phyloP scores from a whole-genome alignment of 2,888 invertebrate genomes.

The Diaphora mendica region DNA sequence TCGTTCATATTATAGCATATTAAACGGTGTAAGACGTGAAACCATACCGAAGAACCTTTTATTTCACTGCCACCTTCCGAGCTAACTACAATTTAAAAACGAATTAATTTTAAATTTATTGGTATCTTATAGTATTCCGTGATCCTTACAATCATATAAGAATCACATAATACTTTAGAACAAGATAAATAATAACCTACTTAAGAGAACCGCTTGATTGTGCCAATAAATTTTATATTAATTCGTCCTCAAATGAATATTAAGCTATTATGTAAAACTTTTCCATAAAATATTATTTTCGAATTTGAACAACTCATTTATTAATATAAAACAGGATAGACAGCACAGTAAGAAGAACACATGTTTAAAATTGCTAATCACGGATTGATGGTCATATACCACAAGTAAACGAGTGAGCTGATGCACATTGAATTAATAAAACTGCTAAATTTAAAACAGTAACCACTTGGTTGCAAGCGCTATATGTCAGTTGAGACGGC shows the following conservation, averaged over 20 bases:
- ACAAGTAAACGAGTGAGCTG: constrained; percentile 31
- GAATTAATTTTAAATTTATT: too few species aligned
- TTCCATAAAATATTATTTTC: background rate
- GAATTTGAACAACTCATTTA: background rate
- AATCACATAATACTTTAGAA: too few species aligned
- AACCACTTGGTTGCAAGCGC: constrained; percentile 46
- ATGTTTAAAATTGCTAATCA: constrained; percentile 35
- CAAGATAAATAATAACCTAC: background rate
- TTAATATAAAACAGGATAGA: background rate
- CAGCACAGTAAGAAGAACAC: background rate
- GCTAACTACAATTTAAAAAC: too few species aligned
- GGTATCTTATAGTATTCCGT: too few species aligned
- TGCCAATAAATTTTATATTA: background rate
- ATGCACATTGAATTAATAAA: constrained; percentile 52
- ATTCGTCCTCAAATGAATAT: background rate
- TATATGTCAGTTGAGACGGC: constrained; percentile 54
- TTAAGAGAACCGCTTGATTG: background rate
- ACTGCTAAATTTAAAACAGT: constrained; percentile 33
- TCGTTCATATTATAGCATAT: too few species aligned
- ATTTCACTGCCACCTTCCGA: too few species aligned
- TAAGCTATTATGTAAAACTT: background rate
- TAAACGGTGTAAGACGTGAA: too few species aligned
- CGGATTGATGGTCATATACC: constrained; percentile 24
- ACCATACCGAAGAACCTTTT: too few species aligned
- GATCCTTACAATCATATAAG: too few species aligned